Base-by-base conservation (phyloP, 53 echinoderm and acorn worm genomes). In the Temnopleurus reevesii region DNA sequence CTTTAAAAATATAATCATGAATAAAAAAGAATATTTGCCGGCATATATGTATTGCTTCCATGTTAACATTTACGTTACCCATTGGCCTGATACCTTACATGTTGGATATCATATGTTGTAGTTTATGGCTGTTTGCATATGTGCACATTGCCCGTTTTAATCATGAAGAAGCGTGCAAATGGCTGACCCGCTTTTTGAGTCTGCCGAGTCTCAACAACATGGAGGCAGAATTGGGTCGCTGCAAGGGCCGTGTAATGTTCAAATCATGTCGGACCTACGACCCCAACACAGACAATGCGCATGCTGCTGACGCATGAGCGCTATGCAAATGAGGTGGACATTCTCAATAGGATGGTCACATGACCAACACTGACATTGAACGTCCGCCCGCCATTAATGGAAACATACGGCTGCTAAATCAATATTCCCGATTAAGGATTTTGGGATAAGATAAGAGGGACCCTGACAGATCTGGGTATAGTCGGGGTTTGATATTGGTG, bases 291-390 rank as follows among this genome's bases (percentile, higher is more conserved):
- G 59, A 65, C 88, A 34, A 33, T 66, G 65, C 47, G 53, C 88
- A 87, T 66, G 88, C 88, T 36, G 19, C 71, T 30, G n/a, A 43
- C 88, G 55, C 88, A 87, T 87, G 88, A 71, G 64, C 71, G 64
- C 55, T 66, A 87, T 87, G 88, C 88, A 87, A 87, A 87, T 87
- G 46, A 87, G 65, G 46, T 87, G 88, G 88, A 87, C 88, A 87
- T 87, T 87, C 88, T 87, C 88, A 87, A 87, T 87, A 46, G 88
- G 65, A 65, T 34, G 71, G 88, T 87, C 88, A 87, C 51, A 49
- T 87, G 88, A 87, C 53, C 24, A 53, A 30, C 88, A 66, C 64
- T 87, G 88, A 87, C 88, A 66, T 65, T 87, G 88, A 66, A 34
- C 71, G 88, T 83, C 59, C 36, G 43, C 43, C 34, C 25, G 85